phyloP scores from a whole-genome alignment of 2,888 invertebrate genomes.

The Tupiocoris notatus region DNA sequence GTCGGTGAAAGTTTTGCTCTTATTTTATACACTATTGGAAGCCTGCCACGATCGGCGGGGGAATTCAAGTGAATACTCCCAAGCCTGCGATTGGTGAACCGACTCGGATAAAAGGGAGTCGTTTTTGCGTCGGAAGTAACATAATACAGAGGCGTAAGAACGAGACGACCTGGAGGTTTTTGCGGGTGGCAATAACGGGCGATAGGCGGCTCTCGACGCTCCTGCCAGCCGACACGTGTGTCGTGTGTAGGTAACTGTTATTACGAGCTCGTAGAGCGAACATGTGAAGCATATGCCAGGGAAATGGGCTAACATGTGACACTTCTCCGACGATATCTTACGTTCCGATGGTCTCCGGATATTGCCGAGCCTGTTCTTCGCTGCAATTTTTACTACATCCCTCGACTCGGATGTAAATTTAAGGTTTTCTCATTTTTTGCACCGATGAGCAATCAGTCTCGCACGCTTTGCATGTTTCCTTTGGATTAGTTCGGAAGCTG shows the following conservation, averaged over 20 bases:
- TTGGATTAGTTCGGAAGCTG: too few species aligned
- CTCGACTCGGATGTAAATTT: too few species aligned
- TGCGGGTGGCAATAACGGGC: neutral
- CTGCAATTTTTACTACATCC: too few species aligned
- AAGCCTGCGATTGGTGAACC: neutral
- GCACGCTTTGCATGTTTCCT: too few species aligned
- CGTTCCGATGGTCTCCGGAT: too few species aligned
- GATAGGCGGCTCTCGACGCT: neutral
- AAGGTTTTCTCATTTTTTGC: too few species aligned
- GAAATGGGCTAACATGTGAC: neutral
- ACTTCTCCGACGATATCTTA: too few species aligned
- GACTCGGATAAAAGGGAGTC: neutral
- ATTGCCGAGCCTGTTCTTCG: too few species aligned
- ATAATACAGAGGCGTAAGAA: neutral
- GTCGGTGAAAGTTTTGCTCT: too few species aligned
- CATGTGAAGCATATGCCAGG: neutral
- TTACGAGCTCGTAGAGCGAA: neutral
- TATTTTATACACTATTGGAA: too few species aligned
- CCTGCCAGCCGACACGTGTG: neutral
- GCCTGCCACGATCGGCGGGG: too few species aligned
- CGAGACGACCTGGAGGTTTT: neutral
- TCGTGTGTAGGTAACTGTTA: neutral
- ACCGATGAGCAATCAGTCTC: too few species aligned
- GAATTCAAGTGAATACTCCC: neutral
- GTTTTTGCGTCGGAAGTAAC: neutral